Base-by-base conservation (phyloP, 2,113 vertebrate genomes). In the Toxostoma redivivum region DNA sequence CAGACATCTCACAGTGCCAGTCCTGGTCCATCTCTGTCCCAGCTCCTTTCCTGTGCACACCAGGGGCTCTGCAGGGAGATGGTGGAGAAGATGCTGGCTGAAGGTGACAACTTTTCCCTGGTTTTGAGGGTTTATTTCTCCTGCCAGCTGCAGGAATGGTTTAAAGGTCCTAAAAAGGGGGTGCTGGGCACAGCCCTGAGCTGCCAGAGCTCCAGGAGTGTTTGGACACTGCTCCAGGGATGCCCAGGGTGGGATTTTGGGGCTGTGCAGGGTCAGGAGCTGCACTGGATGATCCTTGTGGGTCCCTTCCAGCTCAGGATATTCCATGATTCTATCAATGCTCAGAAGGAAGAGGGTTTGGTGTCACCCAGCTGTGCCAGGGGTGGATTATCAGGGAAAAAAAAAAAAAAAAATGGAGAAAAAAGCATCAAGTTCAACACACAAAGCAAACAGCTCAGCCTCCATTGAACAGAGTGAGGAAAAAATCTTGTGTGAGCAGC, bases 151-250 rank as follows among this genome's bases (percentile, higher is more conserved):
- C 11, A 74, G 42, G 91, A 94, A 50, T 62, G 27, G 15, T 28
- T 44, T n/a, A 22, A 76, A 28, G 12, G 5, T 56, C 27, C 27
- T 60, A 21, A 73, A 81, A 15, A n/a, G 24, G 5, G 48, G 40
- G 7, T n/a, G 81, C 9, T 10, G 28, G 44, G 31, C 42, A 48
- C 1, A 0, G 58, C 44, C 37, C 35, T 2, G 5, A 71, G 40
- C 40, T 71, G 18, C 22, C 71, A 66, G 61, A 50, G 31, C 37
- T 88, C 51, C 69, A 44, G 67, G 37, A 66, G 15, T 1, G 4
- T 9, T 66, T 33, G 67, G 21, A 11, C 14, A 28, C 0, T 0
- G 0, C 35, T 37, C 13, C 76, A 70, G 44, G 47, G 37, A 35
- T 70, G 65, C 8, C 1, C 48, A 20, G 38, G 60, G 2, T n/a